phyloP scores from a whole-genome alignment of 1,140 invertebrate species.

The Macrosteles quadrilineatus region DNA sequence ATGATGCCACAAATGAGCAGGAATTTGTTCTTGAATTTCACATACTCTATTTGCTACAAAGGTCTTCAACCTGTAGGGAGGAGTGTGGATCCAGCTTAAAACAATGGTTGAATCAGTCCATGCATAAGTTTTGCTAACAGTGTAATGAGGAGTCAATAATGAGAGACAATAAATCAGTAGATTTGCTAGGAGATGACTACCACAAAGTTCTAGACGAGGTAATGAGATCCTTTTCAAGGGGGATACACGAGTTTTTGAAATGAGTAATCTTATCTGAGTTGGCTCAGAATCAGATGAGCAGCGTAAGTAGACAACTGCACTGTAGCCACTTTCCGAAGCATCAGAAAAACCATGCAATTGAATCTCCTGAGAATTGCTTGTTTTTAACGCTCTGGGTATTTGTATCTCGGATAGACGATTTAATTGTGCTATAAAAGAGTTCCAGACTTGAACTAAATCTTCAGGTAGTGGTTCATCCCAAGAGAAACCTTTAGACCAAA shows the following conservation, averaged over 20 bases:
- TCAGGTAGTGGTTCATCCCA: background rate
- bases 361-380: background rate
- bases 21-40: constrained; percentile 5
- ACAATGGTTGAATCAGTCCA: constrained; percentile 33
- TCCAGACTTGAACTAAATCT: background rate
- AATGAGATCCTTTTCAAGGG: constrained; percentile 19
- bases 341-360: background rate
- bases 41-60: constrained; percentile 29
- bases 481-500: background rate
- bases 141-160: background rate
- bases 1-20: constrained; percentile 35
- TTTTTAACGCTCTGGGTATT: background rate
- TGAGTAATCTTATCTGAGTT: background rate
- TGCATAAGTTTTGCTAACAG: background rate
- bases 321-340: background rate
- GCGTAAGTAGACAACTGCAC: background rate
- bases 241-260: constrained; percentile 24
- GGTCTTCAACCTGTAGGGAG: constrained; percentile 19
- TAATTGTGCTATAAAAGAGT: background rate
- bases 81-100: constrained; percentile 26
- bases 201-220: constrained; percentile 8
- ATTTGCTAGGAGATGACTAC: background rate
- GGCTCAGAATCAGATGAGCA: too few species aligned
- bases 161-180: constrained; percentile 9
- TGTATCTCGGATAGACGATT: background rate